A percentile compares a stretch with the other conserved stretches of the same genome.
phyloP scores from a whole-genome alignment of 1,140 invertebrate genomes.

The Zeugodacus cucurbitae region DNA sequence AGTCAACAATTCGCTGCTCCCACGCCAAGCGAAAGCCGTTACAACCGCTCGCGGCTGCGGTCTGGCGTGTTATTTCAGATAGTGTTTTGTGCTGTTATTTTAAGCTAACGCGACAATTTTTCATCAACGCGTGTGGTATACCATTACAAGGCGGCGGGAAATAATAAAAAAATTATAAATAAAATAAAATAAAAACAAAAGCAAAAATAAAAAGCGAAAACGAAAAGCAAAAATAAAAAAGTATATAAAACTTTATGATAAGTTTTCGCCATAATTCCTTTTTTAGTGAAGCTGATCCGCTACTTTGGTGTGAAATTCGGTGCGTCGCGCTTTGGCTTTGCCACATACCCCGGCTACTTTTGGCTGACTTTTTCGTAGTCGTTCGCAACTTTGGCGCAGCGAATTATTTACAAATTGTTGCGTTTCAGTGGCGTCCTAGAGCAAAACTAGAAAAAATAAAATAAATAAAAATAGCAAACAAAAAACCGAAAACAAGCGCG shows the following conservation, averaged over 20 bases:
- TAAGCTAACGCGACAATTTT: background rate
- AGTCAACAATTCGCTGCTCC: background rate
- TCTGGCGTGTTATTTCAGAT: background rate
- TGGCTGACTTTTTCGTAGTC: background rate
- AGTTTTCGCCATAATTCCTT: background rate
- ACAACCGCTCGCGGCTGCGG: background rate
- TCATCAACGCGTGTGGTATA: background rate
- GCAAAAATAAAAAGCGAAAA: too few relatives aligned
- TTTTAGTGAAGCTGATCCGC: background rate
- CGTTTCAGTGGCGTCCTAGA: background rate
- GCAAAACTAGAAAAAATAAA: background rate
- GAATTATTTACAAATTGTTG: constrained; percentile 28
- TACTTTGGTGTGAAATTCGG: background rate
- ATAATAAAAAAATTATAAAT: background rate
- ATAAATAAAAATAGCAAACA: background rate
- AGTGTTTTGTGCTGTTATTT: background rate
- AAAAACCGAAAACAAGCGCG: background rate
- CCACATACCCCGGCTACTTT: background rate
- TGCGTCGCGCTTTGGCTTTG: background rate
- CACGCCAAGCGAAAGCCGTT: background rate
- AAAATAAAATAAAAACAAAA: too few relatives aligned
- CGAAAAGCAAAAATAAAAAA: too few relatives aligned
- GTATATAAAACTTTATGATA: background rate
- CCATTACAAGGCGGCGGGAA: background rate
- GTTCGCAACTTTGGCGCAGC: background rate